Evolutionary conservation across 2,888 invertebrate species (phyloP), one percentile per base, ranked within the genome.

Genomic region (Watsonalla cultraria): DNA sequence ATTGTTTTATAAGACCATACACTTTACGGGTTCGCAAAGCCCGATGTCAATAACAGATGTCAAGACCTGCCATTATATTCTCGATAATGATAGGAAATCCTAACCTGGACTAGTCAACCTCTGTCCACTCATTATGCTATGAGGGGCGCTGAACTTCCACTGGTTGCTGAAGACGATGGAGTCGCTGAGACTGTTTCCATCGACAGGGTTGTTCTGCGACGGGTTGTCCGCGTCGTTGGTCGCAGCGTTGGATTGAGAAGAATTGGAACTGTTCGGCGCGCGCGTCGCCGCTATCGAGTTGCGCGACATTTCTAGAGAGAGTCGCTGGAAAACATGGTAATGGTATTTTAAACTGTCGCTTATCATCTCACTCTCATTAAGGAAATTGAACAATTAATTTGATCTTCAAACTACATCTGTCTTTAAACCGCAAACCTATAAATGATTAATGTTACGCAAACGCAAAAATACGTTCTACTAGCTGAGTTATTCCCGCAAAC

Each of bases 291-390:
- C 86, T 33, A 93, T 90, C 0, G 93, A 92, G 79, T 94, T 94
- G 54, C 94, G 92, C 2, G 94, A 93, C 83, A 94, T 93, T 80
- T 95, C 94, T 52, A 94, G 90, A 0, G 94, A 92, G 51, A 95
- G 84, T 57, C 94, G 92, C 94, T 94, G 78, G 2, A 65, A 72
- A 52, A 59, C 53, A 35, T 47, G 5, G 37, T 53, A 47, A 45
- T 49, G 37, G 33, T n/a, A n/a, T 7, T 7, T 35, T 46, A 6
- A 5, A 52, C 24, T 53, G 11, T 4, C 8, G 0, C 7, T 7
- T 37, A 37, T 37, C 37, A 37, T 37, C 7, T 37, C 37, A 35
- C 7, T 24, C 24, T 2, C 24, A 24, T 24, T 2, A 24, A 24
- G 24, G 24, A 24, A 24, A 24, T 24, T 4, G 4, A 24, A 24